phyloP scores from a whole-genome alignment of 2,113 vertebrate genomes.

The Pachyramphus minor region DNA sequence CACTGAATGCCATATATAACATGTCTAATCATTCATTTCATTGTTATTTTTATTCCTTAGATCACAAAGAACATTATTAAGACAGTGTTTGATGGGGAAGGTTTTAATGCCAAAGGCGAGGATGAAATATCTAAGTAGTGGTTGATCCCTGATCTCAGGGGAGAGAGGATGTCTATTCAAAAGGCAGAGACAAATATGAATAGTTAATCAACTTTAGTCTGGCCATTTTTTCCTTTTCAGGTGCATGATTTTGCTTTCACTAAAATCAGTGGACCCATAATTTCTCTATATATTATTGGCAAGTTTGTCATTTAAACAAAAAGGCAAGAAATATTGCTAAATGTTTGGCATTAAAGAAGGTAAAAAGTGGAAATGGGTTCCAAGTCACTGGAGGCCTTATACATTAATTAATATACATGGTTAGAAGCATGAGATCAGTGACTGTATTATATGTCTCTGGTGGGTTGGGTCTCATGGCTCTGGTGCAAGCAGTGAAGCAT shows the following conservation, averaged over 20 bases:
- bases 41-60: background rate
- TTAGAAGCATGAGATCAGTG: background rate
- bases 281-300: background rate
- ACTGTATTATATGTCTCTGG: background rate
- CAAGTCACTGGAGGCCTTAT: background rate
- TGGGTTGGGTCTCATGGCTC: background rate
- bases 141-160: constrained; percentile 27
- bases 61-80: background rate
- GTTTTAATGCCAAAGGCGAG: background rate
- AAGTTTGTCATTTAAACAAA: background rate
- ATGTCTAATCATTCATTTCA: background rate
- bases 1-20: background rate
- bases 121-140: constrained; percentile 14
- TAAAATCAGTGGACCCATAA: background rate
- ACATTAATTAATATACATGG: background rate
- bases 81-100: background rate
- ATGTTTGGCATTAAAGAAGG: background rate
- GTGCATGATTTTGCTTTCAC: background rate
- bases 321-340: background rate
- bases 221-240: background rate
- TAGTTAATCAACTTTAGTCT: constrained; percentile 5
- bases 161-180: constrained; percentile 6
- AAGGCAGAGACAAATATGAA: constrained; percentile 18
- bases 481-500: background rate
- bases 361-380: background rate